Conservation (phyloP, 2,113 vertebrate genomes). For the Struthidea cinerea region DNA sequence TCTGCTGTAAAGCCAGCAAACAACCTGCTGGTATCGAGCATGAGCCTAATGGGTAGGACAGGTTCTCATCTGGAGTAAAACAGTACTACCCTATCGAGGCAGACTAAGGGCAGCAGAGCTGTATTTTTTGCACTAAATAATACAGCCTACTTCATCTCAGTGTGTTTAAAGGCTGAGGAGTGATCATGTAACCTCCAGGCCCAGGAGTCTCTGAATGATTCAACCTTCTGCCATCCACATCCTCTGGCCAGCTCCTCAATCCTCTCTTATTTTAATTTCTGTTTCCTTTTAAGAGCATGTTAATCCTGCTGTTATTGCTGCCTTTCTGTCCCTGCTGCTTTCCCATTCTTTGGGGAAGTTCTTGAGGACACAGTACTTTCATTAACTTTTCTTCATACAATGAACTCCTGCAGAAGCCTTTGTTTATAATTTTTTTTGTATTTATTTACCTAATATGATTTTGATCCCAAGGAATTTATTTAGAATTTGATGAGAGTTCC, state of each 20-base stretch:
- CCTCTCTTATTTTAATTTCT: not conserved
- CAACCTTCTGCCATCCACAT: not conserved
- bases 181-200: not conserved
- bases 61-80: not conserved
- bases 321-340: not conserved
- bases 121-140: not conserved
- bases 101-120: not conserved
- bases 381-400: not conserved
- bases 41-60: not conserved
- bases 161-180: not conserved
- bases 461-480: slow-evolving; percentile 9
- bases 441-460: slow-evolving; percentile 1
- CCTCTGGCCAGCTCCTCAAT: not conserved
- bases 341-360: not conserved
- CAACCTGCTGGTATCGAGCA: not conserved
- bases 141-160: not conserved
- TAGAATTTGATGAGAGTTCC: not conserved
- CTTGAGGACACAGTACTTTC: not conserved
- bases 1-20: not conserved
- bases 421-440: not conserved
- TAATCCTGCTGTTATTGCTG: not conserved
- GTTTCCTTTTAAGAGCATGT: not conserved
- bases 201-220: not conserved
- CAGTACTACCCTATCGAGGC: not conserved
- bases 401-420: not conserved